Evolutionary conservation across 2,113 vertebrate species (phyloP).

Genomic region (Caranx melampygus): DNA sequence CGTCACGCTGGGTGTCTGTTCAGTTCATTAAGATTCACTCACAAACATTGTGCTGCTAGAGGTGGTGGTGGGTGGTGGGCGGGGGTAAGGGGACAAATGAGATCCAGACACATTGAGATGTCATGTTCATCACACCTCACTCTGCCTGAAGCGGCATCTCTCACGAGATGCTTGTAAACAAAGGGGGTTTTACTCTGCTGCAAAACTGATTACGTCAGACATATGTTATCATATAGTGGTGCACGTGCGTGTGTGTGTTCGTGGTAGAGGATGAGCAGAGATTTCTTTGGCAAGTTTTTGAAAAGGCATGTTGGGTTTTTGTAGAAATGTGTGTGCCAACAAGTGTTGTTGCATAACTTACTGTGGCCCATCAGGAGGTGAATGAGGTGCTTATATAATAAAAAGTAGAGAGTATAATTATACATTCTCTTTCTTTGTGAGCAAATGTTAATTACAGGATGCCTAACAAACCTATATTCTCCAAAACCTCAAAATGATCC

Average conservation of each 20-base stretch:
- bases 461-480: background rate
- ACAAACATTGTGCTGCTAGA: slow-evolving; percentile 20
- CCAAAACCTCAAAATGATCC: background rate
- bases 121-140: background rate
- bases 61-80: too few relatives aligned
- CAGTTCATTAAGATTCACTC: slow-evolving; percentile 49
- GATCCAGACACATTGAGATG: slow-evolving; percentile 19
- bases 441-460: background rate
- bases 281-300: background rate
- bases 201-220: slow-evolving; percentile 29
- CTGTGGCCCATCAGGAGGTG: slow-evolving; percentile 3
- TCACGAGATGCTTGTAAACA: slow-evolving; percentile 24
- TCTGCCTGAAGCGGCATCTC: background rate
- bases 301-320: background rate
- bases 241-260: background rate
- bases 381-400: background rate
- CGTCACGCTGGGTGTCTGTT: slow-evolving; percentile 12
- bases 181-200: background rate
- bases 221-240: background rate
- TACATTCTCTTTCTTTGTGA: background rate
- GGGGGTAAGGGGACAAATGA: background rate
- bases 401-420: background rate
- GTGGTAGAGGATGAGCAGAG: background rate
- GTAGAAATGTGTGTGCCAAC: background rate
- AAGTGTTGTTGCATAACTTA: slow-evolving; percentile 11